Percentiles rank a stretch among this genome's conserved stretches.
These are phyloP conservation scores for Pipa parva DNA, from an alignment of 2,113 vertebrate species.

Conservation along the genomic window DNA sequence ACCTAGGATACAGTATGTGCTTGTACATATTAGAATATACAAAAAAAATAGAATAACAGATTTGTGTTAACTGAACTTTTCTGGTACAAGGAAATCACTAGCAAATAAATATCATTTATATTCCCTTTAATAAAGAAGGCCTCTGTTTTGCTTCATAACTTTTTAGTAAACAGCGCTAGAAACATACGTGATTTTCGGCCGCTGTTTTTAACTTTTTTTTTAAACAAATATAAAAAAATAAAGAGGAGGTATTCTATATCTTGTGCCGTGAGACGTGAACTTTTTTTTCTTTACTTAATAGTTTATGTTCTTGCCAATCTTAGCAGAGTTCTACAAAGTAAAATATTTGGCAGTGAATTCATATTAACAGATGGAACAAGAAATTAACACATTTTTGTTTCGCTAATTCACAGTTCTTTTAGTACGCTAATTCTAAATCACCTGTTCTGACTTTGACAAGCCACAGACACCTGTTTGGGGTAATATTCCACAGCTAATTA, in stretches of 20 bases:
- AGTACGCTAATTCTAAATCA: conserved; percentile 87
- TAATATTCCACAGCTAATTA: conserved; percentile 96
- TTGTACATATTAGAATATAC: too few species aligned
- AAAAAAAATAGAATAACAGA: too few species aligned
- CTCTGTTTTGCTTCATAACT: too few species aligned
- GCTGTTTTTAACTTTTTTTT: background rate
- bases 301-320: conserved; percentile 83
- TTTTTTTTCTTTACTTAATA: conserved; percentile 60
- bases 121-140: too few species aligned
- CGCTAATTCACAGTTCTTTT: conserved; percentile 94
- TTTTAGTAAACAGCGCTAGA: too few species aligned
- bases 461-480: conserved; percentile 98
- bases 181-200: too few species aligned
- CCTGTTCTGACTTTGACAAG: conserved; percentile 92
- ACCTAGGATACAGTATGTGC: too few species aligned
- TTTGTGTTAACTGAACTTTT: too few species aligned
- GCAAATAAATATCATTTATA: too few species aligned
- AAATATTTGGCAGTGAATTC: conserved; percentile 98
- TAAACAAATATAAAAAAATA: conserved; percentile 6
- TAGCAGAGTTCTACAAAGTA: conserved; percentile 82
- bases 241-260: conserved; percentile 73
- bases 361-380: conserved; percentile 99
- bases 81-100: too few species aligned
- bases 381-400: conserved; percentile 98
- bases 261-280: conserved; percentile 81